These are phyloP conservation scores for Nibea coibor DNA, from an alignment of 2,113 vertebrate genomes.

Conservation along the genomic window DNA sequence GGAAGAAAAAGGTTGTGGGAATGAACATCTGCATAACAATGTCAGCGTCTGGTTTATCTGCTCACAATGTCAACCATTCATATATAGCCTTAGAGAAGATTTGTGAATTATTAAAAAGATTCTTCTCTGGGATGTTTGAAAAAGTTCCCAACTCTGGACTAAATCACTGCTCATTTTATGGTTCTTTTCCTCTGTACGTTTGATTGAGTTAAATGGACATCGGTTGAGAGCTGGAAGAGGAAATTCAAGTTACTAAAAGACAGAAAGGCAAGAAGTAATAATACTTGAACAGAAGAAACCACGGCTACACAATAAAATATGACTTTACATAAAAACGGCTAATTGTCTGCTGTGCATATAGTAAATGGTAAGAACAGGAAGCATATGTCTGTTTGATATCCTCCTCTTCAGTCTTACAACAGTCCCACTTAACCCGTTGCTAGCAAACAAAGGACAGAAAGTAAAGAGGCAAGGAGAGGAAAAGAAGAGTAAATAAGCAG, in stretches of 20 bases:
- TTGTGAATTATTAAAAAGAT: slow-evolving; percentile 78
- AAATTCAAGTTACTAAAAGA: slow-evolving; percentile 29
- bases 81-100: slow-evolving; percentile 72
- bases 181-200: slow-evolving; percentile 54
- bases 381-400: slow-evolving; percentile 9
- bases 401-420: slow-evolving; percentile 15
- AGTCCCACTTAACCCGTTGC: slow-evolving; percentile 17
- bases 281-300: neutral
- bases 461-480: slow-evolving; percentile 3
- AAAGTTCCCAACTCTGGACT: slow-evolving; percentile 66
- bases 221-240: slow-evolving; percentile 23
- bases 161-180: slow-evolving; percentile 65
- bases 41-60: slow-evolving; percentile 74
- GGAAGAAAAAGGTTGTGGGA: slow-evolving; percentile 70
- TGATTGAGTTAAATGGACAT: slow-evolving; percentile 44
- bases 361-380: slow-evolving; percentile 21
- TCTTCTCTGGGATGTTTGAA: slow-evolving; percentile 50
- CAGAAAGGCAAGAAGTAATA: slow-evolving; percentile 18
- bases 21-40: slow-evolving; percentile 81
- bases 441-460: slow-evolving; percentile 21
- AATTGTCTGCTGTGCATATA: slow-evolving; percentile 23
- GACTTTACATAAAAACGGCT: slow-evolving; percentile 24
- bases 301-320: slow-evolving; percentile 6
- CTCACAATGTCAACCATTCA: slow-evolving; percentile 75
- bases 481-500: slow-evolving; percentile 39